Evolutionary conservation across 2,888 invertebrate genomes (phyloP).

Genomic region (Sinopyrophorus schimmeli): DNA sequence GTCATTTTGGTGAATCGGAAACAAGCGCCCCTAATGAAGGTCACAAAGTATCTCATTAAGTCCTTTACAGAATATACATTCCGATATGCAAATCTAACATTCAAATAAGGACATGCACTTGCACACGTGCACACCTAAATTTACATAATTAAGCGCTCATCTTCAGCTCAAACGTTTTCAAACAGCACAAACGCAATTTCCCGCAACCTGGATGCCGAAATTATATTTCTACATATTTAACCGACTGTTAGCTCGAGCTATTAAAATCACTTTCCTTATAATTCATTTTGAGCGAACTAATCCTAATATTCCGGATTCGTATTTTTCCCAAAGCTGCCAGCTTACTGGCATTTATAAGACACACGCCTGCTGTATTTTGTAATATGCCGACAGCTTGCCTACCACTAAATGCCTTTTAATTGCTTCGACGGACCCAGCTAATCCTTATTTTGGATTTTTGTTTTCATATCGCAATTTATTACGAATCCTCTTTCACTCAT

Average conservation of each 20-base stretch:
- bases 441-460: constrained; percentile 19
- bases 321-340: constrained; percentile 7
- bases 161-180: too few relatives aligned
- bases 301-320: neutral
- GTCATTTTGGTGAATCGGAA: constrained; percentile 41
- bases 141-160: too few relatives aligned
- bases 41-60: constrained; percentile 53
- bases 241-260: too few relatives aligned
- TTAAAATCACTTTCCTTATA: constrained; percentile 7
- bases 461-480: constrained; percentile 12
- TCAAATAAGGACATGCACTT: too few relatives aligned
- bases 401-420: constrained; percentile 20
- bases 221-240: too few relatives aligned
- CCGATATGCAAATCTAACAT: too few relatives aligned
- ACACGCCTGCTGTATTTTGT: constrained; percentile 15
- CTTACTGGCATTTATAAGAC: constrained; percentile 12
- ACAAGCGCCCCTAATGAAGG: constrained; percentile 54
- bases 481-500: constrained; percentile 3
- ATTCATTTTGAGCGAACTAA: constrained; percentile 10
- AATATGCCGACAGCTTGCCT: constrained; percentile 19
- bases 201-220: too few relatives aligned
- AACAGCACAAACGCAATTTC: too few relatives aligned
- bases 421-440: constrained; percentile 9
- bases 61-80: too few relatives aligned
- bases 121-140: too few relatives aligned